Evolutionary conservation across 1,140 invertebrate species (phyloP).

Genomic region (Sipha flava): DNA sequence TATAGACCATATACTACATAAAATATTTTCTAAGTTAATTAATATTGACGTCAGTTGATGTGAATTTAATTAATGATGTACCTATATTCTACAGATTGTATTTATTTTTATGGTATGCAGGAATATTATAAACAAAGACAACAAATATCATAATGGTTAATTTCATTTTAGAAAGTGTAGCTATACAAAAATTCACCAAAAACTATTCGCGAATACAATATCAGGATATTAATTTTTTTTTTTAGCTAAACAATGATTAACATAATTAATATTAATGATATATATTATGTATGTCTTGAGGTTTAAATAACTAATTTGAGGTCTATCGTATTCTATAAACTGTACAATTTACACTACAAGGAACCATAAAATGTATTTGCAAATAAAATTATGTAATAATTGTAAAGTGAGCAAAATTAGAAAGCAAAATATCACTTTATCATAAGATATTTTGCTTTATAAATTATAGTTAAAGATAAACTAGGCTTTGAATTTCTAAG

Average conservation of each 20-base stretch:
- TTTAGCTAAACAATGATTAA: background rate
- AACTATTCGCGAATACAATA: background rate
- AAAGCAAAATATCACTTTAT: background rate
- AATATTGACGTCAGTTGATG: too few relatives aligned
- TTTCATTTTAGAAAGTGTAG: background rate
- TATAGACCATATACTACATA: too few relatives aligned
- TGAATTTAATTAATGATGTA: too few relatives aligned
- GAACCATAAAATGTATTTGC: background rate
- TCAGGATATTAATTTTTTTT: too few relatives aligned
- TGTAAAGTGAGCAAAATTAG: background rate
- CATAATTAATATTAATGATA: background rate
- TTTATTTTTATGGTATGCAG: background rate
- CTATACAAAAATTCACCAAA: background rate
- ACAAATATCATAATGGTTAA: background rate
- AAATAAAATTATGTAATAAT: background rate
- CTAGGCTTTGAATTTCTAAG: too few relatives aligned
- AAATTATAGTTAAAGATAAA: too few relatives aligned
- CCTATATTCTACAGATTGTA: background rate
- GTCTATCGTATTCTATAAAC: background rate
- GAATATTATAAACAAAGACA: background rate
- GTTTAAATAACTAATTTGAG: background rate
- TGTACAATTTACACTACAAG: background rate
- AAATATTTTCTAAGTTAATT: too few relatives aligned
- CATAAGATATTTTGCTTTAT: too few relatives aligned
- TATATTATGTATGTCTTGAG: background rate